Evolutionary conservation across 2,888 invertebrate genomes (phyloP), one percentile per base, ranked within the genome.

Genomic region (Crioceris asparagi): DNA sequence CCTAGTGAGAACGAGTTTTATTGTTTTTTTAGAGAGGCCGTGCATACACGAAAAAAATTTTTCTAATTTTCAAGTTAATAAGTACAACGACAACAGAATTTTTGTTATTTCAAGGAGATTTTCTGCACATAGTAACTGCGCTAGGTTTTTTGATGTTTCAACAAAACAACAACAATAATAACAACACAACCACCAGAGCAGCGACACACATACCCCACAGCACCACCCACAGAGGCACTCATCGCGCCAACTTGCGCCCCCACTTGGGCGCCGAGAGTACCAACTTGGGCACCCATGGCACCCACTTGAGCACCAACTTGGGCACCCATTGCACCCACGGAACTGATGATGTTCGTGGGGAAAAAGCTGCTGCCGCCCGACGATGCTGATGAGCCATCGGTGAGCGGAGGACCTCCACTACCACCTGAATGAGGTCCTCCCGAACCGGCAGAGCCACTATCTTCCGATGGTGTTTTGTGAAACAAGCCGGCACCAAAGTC

Each of bases 401-500:
- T 35, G 38, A 64, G 64, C 55, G 68, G 70, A 63, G 80, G 72
- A 69, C 83, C 76, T 35, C 67, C 63, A 32, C 61, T 57, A 37
- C 52, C 49, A 26, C 65, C 64, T n/a, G 59, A 51, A 40, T 60
- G 55, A 63, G 66, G 62, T 19, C 53, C 61, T 50, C 69, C 66
- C 55, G 70, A 68, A 50, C 66, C 64, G 53, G 74, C 74, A 64
- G 82, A 82, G 66, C 78, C 77, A 71, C 87, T 87, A 72, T 88
- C 88, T 65, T 86, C 86, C 62, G 87, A 87, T 60, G 87, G 88
- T 74, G 87, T 87, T 75, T 82, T 85, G 67, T 79, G 74, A 75
- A 92, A 90, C 67, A 91, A 76, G 68, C 91, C 91, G 61, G 88
- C 85, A 68, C 92, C 88, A 71, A 93, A 86, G 77, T 92, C 92